Evolutionary conservation across 2,113 vertebrate species (phyloP), one percentile per base, ranked within the genome.

Genomic region (Pandion haliaetus): DNA sequence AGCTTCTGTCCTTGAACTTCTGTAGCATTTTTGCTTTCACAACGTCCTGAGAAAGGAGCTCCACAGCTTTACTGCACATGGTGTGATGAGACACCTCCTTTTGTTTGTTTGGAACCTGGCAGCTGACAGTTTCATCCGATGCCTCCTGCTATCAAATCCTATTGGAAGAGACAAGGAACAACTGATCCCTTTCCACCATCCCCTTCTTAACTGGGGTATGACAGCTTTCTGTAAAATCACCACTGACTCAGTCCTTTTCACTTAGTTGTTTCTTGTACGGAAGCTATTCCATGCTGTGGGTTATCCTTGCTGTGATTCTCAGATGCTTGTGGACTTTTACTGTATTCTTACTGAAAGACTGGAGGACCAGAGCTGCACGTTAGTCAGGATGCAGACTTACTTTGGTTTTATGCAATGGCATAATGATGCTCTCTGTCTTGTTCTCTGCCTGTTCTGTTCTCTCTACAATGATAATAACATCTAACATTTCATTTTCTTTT

Each of bases 401-500:
- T 83, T 31, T 28, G 6, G 18, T 42, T 95, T 89, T 85, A 52
- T 71, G 58, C 31, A 59, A 24, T 36, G 19, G 29, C 40, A 24
- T 74, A 76, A 89, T 65, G 40, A 73, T 85, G 25, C 20, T 84
- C 14, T 79, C 65, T 84, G 38, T n/a, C 57, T 76, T 69, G 40
- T 73, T 95, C 34, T 87, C 61, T 85, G 34, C 81, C 34, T 65
- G 36, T 70, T 92, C 47, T 73, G 18, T 73, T 94, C 77, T 95
- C 28, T 76, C 61, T 69, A 19, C 40, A 54, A 21, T 42, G n/a
- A 61, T 69, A 91, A 38, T 58, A 91, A 38, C 52, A 85, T 50
- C 86, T 85, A 78, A 82, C 52, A 57, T 87, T 87, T 89, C 5
- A 59, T 93, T 93, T 94, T 88, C 63, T 79, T 93, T 82, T 91